These are phyloP conservation scores for Phasia obesa DNA, from an alignment of 2,888 invertebrate species.

Conservation along the genomic window DNA sequence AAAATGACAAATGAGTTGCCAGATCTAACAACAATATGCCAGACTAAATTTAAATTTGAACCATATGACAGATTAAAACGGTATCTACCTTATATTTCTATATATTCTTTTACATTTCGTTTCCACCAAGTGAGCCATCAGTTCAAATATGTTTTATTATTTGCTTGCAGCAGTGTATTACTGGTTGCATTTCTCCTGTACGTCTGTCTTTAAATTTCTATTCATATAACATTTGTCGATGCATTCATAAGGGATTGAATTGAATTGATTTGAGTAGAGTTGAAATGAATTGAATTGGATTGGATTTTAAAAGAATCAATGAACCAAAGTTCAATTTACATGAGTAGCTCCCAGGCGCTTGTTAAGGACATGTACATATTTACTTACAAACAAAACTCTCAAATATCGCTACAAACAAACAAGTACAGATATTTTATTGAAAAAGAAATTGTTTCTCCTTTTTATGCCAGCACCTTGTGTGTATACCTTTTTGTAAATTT, in stretches of 20 bases:
- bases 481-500: no score
- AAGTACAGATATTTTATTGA: background rate
- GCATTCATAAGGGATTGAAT: conserved; percentile 63
- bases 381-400: background rate
- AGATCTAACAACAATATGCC: no score
- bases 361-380: conserved; percentile 22
- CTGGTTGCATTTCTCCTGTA: conserved; percentile 7
- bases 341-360: conserved; percentile 58
- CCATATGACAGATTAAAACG: no score
- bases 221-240: conserved; percentile 50
- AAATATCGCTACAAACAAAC: background rate
- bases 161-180: conserved; percentile 16
- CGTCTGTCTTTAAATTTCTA: conserved; percentile 35
- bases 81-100: background rate
- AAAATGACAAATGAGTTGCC: no score
- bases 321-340: conserved; percentile 67
- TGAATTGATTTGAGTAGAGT: conserved; percentile 47
- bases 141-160: conserved; percentile 13
- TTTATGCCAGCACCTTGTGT: no score
- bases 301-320: conserved; percentile 63
- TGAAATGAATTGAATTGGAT: conserved; percentile 48
- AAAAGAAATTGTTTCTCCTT: no score
- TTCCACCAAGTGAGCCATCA: no score
- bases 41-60: no score
- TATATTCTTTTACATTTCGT: no score